Evolutionary conservation across 2,888 invertebrate species (phyloP), one percentile per base, ranked within the genome.

Genomic region (Andrena camellia): DNA sequence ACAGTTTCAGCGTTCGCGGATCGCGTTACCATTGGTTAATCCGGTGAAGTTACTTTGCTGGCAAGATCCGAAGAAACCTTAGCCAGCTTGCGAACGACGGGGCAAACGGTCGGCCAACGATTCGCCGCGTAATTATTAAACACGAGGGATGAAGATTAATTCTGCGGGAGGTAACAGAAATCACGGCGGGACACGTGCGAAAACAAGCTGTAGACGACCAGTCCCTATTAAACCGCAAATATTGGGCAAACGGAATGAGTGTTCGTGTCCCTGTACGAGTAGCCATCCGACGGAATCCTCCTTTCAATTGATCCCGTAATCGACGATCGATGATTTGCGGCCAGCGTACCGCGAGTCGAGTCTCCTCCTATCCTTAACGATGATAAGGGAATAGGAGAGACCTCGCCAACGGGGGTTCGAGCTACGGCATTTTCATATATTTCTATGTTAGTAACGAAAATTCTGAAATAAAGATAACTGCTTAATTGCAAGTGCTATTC

Each of bases 141-240:
- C 64, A 57, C 63, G 4, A 10, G 7, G 69, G 2, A 48, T 13
- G 63, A 35, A 33, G 26, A 69, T 69, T 79, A 64, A 59, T 64
- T 50, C 57, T 17, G 57, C 10, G 52, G 48, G 33, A 63, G 20
- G 4, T 13, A 42, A 13, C 13, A 42, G 42, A 42, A 42, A 42
- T 42, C 42, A 42, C 42, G 13, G 42, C 3, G 29, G 31, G 17
- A 23, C 70, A 64, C 50, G 70, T 63, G 62, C 29, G 70, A 75
- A 75, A 50, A 57, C 33, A 60, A 83, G 59, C 42, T 17, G 31
- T 42, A 71, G 42, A 60, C 66, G 52, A 42, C 52, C 71, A 67
- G 31, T 48, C 52, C 13, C 64, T 72, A 69, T 68, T 67, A 69
- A 75, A 81, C 68, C 73, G 73, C 86, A 83, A 83, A 86, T 86